phyloP scores from a whole-genome alignment of 2,888 invertebrate species.

The Pyralis farinalis region DNA sequence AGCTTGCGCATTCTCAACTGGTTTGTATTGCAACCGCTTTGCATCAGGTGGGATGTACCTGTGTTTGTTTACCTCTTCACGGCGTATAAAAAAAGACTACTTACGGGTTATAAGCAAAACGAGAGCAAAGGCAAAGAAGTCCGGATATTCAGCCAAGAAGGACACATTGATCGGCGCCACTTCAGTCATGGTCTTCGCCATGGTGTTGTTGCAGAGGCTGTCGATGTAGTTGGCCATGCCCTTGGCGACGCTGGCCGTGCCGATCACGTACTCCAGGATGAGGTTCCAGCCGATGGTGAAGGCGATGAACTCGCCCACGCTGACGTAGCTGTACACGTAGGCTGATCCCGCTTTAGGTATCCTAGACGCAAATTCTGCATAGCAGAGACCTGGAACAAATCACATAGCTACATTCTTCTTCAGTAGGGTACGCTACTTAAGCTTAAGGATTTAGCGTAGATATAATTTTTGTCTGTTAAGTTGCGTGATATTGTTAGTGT shows the following conservation, averaged over 20 bases:
- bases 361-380: slow-evolving; percentile 94
- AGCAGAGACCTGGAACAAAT: slow-evolving; percentile 90
- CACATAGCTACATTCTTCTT: too few relatives aligned
- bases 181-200: slow-evolving; percentile 83
- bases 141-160: slow-evolving; percentile 87
- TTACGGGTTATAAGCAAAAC: slow-evolving; percentile 86
- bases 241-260: slow-evolving; percentile 90
- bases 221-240: slow-evolving; percentile 89
- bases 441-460: too few relatives aligned
- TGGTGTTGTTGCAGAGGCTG: slow-evolving; percentile 84
- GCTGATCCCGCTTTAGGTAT: slow-evolving; percentile 95
- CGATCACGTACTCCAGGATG: slow-evolving; percentile 93
- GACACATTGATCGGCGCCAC: slow-evolving; percentile 84
- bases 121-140: slow-evolving; percentile 87
- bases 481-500: too few relatives aligned
- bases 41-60: too few relatives aligned
- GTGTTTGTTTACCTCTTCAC: too few relatives aligned
- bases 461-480: too few relatives aligned
- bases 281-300: slow-evolving; percentile 97
- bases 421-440: too few relatives aligned
- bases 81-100: too few relatives aligned
- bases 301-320: slow-evolving; percentile 94
- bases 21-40: too few relatives aligned
- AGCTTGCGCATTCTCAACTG: too few relatives aligned
- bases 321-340: slow-evolving; percentile 95